phyloP scores from a whole-genome alignment of 1,140 invertebrate species.

The Platyscapa corneri region DNA sequence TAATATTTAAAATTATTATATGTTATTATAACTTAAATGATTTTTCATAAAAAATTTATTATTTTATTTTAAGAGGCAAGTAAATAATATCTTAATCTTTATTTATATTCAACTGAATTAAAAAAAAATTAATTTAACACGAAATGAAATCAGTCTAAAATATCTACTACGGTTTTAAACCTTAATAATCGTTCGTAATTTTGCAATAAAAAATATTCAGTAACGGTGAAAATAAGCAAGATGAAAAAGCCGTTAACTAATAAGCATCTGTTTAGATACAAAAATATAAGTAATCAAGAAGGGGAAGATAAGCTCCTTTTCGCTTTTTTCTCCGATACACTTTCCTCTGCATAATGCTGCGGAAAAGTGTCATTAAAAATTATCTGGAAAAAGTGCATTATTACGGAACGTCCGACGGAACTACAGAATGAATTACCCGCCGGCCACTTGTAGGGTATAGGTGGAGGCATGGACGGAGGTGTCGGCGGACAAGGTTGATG shows the following conservation, averaged over 20 bases:
- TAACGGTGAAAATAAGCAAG: no score
- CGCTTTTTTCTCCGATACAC: not conserved
- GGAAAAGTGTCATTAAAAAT: not conserved
- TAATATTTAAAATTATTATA: no score
- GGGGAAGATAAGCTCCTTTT: not conserved
- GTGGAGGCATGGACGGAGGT: slow-evolving; percentile 67
- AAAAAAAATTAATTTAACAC: no score
- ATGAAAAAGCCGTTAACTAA: not conserved
- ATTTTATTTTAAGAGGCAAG: no score
- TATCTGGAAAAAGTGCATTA: not conserved
- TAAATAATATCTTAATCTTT: no score
- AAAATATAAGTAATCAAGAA: not conserved
- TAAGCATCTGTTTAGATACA: not conserved
- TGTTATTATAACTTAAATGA: no score
- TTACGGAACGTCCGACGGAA: not conserved
- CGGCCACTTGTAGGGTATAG: slow-evolving; percentile 70
- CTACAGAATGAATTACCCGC: slow-evolving; percentile 58
- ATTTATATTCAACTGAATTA: no score
- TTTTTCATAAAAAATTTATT: no score
- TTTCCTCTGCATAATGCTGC: not conserved
- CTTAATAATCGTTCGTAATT: no score
- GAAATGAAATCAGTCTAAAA: no score
- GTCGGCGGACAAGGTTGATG: slow-evolving; percentile 71
- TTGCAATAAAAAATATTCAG: no score
- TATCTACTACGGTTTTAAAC: no score